These are phyloP conservation scores for Conger conger DNA, from an alignment of 2,113 vertebrate species.

Conservation along the genomic window DNA sequence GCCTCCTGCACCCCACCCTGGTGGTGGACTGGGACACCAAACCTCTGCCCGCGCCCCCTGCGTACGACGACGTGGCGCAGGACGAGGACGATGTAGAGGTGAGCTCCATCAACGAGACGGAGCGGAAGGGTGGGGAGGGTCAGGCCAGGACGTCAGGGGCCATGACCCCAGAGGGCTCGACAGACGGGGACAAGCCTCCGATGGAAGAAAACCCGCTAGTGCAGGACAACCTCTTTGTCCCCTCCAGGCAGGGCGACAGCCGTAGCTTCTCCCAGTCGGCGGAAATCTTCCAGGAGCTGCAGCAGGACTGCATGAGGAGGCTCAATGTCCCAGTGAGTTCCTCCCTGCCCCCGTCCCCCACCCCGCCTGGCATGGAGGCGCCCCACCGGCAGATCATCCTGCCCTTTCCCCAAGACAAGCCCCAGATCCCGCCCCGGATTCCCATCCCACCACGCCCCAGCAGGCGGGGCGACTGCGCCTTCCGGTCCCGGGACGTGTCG, in stretches of 20 bases:
- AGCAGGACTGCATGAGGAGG: slow-evolving; percentile 94
- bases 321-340: slow-evolving; percentile 73
- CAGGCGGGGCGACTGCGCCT: slow-evolving; percentile 59
- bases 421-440: slow-evolving; percentile 83
- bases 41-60: slow-evolving; percentile 78
- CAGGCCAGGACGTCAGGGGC: neutral
- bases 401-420: slow-evolving; percentile 74
- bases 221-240: slow-evolving; percentile 81
- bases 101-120: slow-evolving; percentile 79
- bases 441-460: slow-evolving; percentile 85
- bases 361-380: slow-evolving; percentile 54
- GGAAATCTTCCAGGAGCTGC: slow-evolving; percentile 90
- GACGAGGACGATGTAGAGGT: slow-evolving; percentile 94
- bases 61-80: slow-evolving; percentile 87
- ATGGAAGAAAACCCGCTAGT: slow-evolving; percentile 80
- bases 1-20: slow-evolving; percentile 61
- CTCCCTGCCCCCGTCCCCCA: slow-evolving; percentile 62
- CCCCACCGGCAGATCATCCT: slow-evolving; percentile 69
- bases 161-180: slow-evolving; percentile 43
- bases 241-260: slow-evolving; percentile 57
- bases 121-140: slow-evolving; percentile 28
- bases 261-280: slow-evolving; percentile 81
- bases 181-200: neutral
- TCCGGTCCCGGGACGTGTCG: slow-evolving; percentile 59
- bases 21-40: slow-evolving; percentile 87